A percentile compares a stretch with the other conserved stretches of the same genome.
phyloP scores from a whole-genome alignment of 2,113 vertebrate species.

The Rhea pennata region DNA sequence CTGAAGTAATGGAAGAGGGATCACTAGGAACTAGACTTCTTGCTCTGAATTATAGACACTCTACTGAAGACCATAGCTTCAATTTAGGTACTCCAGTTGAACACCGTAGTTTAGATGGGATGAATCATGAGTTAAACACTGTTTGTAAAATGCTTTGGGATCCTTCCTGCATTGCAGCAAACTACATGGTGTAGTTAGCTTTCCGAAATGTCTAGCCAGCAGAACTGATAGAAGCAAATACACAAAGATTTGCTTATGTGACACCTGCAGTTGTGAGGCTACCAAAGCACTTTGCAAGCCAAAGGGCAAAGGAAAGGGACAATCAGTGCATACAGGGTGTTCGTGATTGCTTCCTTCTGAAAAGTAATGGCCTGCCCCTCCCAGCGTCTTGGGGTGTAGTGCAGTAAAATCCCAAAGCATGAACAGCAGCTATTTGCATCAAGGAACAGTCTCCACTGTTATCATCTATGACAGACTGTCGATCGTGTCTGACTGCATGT shows the following conservation, averaged over 20 bases:
- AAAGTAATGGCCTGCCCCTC: neutral
- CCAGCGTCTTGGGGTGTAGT: neutral
- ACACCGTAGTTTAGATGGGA: neutral
- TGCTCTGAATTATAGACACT: neutral
- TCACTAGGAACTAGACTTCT: neutral
- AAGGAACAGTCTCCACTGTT: neutral
- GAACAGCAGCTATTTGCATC: neutral
- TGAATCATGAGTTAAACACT: neutral
- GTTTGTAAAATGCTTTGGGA: neutral
- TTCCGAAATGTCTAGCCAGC: slow-evolving; percentile 12
- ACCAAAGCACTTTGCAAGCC: neutral
- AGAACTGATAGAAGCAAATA: neutral
- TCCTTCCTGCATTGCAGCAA: neutral
- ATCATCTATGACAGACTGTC: neutral
- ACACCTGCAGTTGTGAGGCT: neutral
- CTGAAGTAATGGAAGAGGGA: neutral
- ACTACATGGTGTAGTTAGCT: accelerated
- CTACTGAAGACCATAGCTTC: neutral
- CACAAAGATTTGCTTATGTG: neutral
- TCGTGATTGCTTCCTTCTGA: neutral
- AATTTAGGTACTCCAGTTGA: neutral
- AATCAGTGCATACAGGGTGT: neutral
- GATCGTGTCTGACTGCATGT: neutral
- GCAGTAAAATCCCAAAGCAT: neutral
- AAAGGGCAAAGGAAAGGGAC: neutral